Evolutionary conservation across 92 coral and sea anemone genomes (phyloP).

Genomic region (Parazoanthus atlanticus): DNA sequence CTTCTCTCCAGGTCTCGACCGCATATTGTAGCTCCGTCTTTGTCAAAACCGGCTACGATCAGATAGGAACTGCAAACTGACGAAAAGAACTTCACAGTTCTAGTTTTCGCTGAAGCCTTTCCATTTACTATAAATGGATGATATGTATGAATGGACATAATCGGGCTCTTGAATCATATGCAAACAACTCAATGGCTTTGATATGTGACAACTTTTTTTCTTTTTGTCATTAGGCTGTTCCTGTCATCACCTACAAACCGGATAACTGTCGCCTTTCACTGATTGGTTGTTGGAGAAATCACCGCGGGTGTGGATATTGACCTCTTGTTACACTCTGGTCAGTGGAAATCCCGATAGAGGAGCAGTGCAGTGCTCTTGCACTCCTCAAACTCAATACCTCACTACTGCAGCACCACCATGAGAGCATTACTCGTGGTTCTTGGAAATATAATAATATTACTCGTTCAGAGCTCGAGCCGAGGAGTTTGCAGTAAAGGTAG

Average conservation of each 20-base stretch:
- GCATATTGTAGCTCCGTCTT: neutral
- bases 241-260: constrained; percentile 68
- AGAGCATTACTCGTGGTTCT: constrained; percentile 12
- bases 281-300: constrained; percentile 63
- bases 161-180: neutral
- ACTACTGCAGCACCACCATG: constrained; percentile 22
- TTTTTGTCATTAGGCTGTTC: constrained; percentile 51
- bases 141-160: neutral
- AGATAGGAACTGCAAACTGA: neutral
- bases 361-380: constrained; percentile 33
- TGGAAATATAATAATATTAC: constrained; percentile 32
- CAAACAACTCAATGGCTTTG: constrained; percentile 12
- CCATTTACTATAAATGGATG: constrained; percentile 5
- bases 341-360: constrained; percentile 44
- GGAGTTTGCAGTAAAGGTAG: constrained; percentile 27
- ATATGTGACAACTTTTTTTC: constrained; percentile 40
- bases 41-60: neutral
- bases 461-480: constrained; percentile 19
- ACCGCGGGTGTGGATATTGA: constrained; percentile 46
- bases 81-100: neutral
- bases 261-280: constrained; percentile 54
- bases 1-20: neutral
- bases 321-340: constrained; percentile 43
- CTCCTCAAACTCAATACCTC: constrained; percentile 11
- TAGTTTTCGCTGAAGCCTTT: neutral